Evolutionary conservation across 2,797 vertebrate genomes (phyloP), one percentile per base, ranked within the genome.

Genomic region (Crenuchus spilurus): DNA sequence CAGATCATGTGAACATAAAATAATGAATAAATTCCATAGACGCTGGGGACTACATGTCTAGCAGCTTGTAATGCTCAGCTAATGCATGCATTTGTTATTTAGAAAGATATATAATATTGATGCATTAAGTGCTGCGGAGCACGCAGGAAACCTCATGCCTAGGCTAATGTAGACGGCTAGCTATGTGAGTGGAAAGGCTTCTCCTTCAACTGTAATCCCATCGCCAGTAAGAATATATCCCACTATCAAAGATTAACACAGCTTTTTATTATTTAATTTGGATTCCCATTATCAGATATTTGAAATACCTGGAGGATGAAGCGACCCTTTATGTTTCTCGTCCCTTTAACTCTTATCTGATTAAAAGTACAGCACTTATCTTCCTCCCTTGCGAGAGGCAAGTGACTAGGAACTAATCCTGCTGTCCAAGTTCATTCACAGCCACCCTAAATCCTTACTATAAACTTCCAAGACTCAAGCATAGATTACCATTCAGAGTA

Each of bases 201-300:
- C 41, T 31, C 41, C 61, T 63, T 63, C 64, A 62, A 51, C 64
- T 13, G 41, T 52, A 30, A 61, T 30, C 42, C 63, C n/a, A 18
- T 10, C n/a, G 26, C 44, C 26, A 54, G 11, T 18, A 33, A 33
- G 13, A 54, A 69, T 64, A 68, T 31, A 42, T 42, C 64, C 6
- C 30, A n/a, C 73, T 44, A 75, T 69, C 44, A 68, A 41, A 58
- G 65, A 52, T 69, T 75, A 62, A 62, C 60, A 31, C 30, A 31
- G 44, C 65, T 44, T 69, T 62, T 69, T 41, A 75, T 61, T 44
- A 75, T 60, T 75, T 75, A 51, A 52, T 75, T 61, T 75, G 72
- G 63, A 51, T 49, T 70, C 55, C 55, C 39, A 44, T 77, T 72
- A 78, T 74, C 64, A 62, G 49, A 63, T 57, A 18, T 54, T 39